Conservation (phyloP, 1,140 invertebrate genomes). For the Drosophila lacteicornis region DNA sequence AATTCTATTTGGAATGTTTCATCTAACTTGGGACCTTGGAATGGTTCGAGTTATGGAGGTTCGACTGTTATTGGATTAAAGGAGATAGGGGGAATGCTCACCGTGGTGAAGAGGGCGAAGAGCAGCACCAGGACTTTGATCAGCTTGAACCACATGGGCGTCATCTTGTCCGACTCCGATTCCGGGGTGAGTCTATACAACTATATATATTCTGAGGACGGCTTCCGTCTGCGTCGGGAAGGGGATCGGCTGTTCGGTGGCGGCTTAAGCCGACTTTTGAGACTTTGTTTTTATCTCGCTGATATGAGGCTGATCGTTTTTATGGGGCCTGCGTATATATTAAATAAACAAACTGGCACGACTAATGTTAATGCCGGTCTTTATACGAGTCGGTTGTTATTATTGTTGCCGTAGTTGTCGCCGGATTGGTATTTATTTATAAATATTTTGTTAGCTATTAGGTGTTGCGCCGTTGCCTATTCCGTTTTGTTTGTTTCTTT, state of each 20-base stretch:
- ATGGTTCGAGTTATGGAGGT: constrained; percentile 2
- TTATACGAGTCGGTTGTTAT: constrained; percentile 31
- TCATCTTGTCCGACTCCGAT: constrained; percentile 34
- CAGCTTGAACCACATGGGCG: constrained; percentile 65
- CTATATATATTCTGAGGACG: constrained; percentile 39
- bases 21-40: neutral
- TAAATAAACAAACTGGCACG: constrained; percentile 79
- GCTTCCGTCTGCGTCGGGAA: constrained; percentile 52
- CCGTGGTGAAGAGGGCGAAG: constrained; percentile 63
- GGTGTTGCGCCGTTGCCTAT: constrained; percentile 31
- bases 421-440: constrained; percentile 43
- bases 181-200: neutral
- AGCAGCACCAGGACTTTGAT: constrained; percentile 64
- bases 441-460: constrained; percentile 43
- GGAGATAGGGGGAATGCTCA: constrained; percentile 28
- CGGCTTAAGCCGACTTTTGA: constrained; percentile 13
- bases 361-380: constrained; percentile 74
- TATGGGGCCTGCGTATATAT: constrained; percentile 61
- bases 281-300: constrained; percentile 22
- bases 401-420: constrained; percentile 39
- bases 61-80: constrained; percentile 7
- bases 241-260: constrained; percentile 24
- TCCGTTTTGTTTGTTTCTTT: constrained; percentile 78
- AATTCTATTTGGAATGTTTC: neutral
- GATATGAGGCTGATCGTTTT: constrained; percentile 25